Base-by-base conservation (phyloP, 2,797 vertebrate species). In the Poeciliopsis paucimaculata region DNA sequence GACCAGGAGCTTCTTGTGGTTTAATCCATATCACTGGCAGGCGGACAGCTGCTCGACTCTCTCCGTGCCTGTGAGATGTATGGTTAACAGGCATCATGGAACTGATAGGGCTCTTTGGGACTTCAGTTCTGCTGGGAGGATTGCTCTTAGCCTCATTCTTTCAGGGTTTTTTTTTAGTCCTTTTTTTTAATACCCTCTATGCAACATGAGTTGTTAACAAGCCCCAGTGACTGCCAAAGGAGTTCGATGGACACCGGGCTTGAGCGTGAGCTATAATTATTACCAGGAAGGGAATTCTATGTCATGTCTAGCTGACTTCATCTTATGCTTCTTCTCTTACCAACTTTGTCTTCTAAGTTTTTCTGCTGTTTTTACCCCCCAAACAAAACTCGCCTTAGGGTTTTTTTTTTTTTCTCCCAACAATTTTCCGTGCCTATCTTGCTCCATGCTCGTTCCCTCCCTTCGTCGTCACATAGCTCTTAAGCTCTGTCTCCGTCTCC, bases 71-170 rank as follows among this genome's bases (percentile, higher is more conserved):
- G 62, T 68, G 80, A 84, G 88, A 86, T 80, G 89, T 75, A 84
- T 88, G 83, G 77, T 91, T 91, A 93, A 87, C 78, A 87, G 84
- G 80, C 81, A 79, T 90, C 82, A 45, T 80, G 86, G 87, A 90
- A 91, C 82, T 68, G 88, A 94, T 92, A 83, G 31, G 76, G 82
- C 90, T 81, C 91, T 75, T 8, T 86, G 90, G 91, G 91, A 93
- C 77, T 90, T 79, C 55, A 78, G 23, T 66, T 77, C 73, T 45
- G 23, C 71, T 12, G 80, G 66, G 77, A 83, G 73, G 78, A 73
- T 81, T 80, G 71, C 49, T 75, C 80, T 78, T 75, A 51, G 16
- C 71, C 80, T 39, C 11, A 77, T 82, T 80, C 71, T 66, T 73
- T 55, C 23, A 2, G 0, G 51, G 31, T 0, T 31, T 51, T 49